Evolutionary conservation across 2,888 invertebrate genomes (phyloP).

Genomic region (Drosophila monieri): DNA sequence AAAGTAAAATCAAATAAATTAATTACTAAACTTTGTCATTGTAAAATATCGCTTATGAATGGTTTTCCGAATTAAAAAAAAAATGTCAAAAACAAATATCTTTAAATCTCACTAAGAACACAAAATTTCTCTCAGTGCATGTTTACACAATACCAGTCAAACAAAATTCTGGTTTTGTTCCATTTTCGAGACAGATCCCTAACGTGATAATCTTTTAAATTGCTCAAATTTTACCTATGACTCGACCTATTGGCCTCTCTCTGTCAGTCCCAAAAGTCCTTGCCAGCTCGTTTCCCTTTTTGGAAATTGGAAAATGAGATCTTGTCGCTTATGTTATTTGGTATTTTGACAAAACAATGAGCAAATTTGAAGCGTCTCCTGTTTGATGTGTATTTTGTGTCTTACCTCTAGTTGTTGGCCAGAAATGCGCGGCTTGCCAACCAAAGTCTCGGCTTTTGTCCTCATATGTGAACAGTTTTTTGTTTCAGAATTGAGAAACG

Average conservation of each 20-base stretch:
- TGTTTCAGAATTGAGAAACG: constrained; percentile 22
- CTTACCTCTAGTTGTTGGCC: constrained; percentile 61
- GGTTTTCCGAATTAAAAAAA: too few species aligned
- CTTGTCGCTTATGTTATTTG: constrained; percentile 72
- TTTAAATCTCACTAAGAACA: neutral
- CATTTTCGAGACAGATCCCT: constrained; percentile 55
- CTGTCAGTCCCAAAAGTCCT: constrained; percentile 22
- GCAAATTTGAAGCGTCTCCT: constrained; percentile 43
- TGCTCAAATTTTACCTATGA: constrained; percentile 58
- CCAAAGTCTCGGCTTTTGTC: constrained; percentile 31
- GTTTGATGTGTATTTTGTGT: constrained; percentile 48
- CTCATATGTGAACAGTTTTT: constrained; percentile 29
- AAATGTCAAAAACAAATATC: neutral
- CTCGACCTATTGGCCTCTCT: constrained; percentile 35
- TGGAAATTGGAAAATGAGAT: constrained; percentile 71
- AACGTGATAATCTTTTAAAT: constrained; percentile 81
- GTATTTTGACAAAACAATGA: constrained; percentile 56
- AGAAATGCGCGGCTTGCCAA: constrained; percentile 65
- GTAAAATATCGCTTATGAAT: too few species aligned
- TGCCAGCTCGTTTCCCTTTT: constrained; percentile 45
- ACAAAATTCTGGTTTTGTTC: constrained; percentile 53
- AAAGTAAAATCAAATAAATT: too few species aligned
- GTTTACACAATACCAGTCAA: constrained; percentile 53
- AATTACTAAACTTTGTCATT: too few species aligned
- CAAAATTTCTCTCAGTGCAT: constrained; percentile 17